phyloP scores from a whole-genome alignment of 2,888 invertebrate species.

The Bellardia pandia region DNA sequence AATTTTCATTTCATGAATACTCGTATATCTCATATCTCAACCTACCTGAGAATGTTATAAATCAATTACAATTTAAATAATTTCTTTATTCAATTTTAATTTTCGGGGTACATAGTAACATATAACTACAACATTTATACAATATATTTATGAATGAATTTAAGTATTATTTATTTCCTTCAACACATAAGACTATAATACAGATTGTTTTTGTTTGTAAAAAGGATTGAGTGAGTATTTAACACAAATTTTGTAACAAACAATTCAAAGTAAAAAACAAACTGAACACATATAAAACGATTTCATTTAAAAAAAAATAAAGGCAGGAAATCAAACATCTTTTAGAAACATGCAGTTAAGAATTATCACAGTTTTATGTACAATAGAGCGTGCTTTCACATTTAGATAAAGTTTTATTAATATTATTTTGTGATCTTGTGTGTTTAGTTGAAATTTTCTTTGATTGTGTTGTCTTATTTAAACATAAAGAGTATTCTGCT shows the following conservation, averaged over 20 bases:
- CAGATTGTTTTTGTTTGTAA: slow-evolving; percentile 72
- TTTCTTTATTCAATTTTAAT: not conserved
- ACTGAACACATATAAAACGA: slow-evolving; percentile 40
- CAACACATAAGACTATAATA: slow-evolving; percentile 80
- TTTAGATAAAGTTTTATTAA: slow-evolving; percentile 71
- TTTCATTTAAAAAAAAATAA: slow-evolving; percentile 18
- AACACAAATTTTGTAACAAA: slow-evolving; percentile 51
- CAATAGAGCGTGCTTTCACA: slow-evolving; percentile 75
- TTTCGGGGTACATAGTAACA: not conserved
- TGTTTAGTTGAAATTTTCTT: slow-evolving; percentile 53
- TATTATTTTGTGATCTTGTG: slow-evolving; percentile 59
- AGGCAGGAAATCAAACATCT: slow-evolving; percentile 47
- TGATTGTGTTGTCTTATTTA: slow-evolving; percentile 42
- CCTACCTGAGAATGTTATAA: no score
- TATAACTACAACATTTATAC: not conserved
- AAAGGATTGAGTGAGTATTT: slow-evolving; percentile 29
- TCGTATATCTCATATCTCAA: no score
- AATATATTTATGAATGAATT: slow-evolving; percentile 44
- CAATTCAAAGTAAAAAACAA: slow-evolving; percentile 50
- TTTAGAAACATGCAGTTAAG: slow-evolving; percentile 72
- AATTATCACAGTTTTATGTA: slow-evolving; percentile 82
- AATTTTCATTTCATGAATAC: no score
- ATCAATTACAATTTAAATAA: not conserved
- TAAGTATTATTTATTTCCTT: slow-evolving; percentile 76
- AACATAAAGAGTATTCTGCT: slow-evolving; percentile 26